Evolutionary conservation across 2,888 invertebrate genomes (phyloP).

Genomic region (Drosophila pullipes): DNA sequence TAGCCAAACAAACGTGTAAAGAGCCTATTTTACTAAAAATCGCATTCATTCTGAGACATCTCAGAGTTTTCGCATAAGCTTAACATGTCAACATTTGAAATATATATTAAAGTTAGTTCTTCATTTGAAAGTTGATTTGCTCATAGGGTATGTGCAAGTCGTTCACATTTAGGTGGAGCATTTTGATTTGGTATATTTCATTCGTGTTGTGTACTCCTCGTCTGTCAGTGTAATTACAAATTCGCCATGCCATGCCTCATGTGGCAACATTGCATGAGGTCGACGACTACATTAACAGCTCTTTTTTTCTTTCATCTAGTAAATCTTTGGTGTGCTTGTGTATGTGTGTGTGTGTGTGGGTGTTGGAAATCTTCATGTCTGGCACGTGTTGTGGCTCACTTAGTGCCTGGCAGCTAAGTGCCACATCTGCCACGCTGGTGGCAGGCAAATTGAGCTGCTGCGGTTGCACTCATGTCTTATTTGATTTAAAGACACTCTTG

Average conservation of each 20-base stretch:
- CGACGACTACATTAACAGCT: constrained; percentile 72
- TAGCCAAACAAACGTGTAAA: background rate
- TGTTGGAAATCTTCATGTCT: constrained; percentile 51
- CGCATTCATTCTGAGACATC: background rate
- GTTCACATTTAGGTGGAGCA: background rate
- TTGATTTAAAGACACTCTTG: constrained; percentile 32
- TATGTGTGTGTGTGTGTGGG: constrained; percentile 8
- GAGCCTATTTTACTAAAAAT: background rate
- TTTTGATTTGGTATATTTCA: constrained; percentile 26
- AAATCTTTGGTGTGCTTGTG: background rate
- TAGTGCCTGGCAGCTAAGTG: constrained; percentile 58
- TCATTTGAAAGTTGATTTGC: background rate
- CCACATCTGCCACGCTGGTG: constrained; percentile 14
- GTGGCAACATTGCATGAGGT: constrained; percentile 57
- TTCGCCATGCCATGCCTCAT: constrained; percentile 40
- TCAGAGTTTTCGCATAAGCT: background rate
- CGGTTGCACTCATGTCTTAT: constrained; percentile 24
- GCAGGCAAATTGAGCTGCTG: constrained; percentile 26
- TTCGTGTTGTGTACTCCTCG: constrained; percentile 17
- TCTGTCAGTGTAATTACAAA: constrained; percentile 49
- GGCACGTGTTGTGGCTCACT: constrained; percentile 62
- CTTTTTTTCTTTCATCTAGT: constrained; percentile 5
- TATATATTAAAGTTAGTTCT: background rate
- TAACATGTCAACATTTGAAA: background rate
- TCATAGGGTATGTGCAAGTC: constrained; percentile 10